Conservation (phyloP, 2,888 invertebrate species). For the Oligia latruncula region DNA sequence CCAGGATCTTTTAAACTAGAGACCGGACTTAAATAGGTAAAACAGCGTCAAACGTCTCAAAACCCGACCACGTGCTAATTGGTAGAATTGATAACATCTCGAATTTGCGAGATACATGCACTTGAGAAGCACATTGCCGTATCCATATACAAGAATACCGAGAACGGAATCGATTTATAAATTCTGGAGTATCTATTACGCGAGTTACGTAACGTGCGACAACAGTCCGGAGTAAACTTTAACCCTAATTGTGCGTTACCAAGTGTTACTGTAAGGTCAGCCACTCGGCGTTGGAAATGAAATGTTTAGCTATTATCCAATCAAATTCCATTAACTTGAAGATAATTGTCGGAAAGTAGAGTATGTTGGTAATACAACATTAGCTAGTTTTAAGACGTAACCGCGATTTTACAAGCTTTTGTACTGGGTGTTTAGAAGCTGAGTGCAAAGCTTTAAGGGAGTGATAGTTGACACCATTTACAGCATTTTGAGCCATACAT, state of each 20-base stretch:
- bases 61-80: constrained; percentile 17
- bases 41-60: background rate
- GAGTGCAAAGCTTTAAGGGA: no score
- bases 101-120: background rate
- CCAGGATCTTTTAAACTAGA: background rate
- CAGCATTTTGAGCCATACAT: no score
- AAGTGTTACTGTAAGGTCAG: constrained; percentile 23
- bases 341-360: constrained; percentile 23
- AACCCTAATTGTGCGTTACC: constrained; percentile 31
- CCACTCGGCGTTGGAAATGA: constrained; percentile 10
- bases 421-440: background rate
- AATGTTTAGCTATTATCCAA: constrained; percentile 34
- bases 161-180: constrained; percentile 9
- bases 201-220: background rate
- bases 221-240: constrained; percentile 18
- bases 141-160: background rate
- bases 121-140: background rate
- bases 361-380: constrained; percentile 9
- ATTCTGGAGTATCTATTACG: constrained; percentile 23
- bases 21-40: background rate
- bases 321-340: constrained; percentile 41
- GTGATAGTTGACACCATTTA: no score
- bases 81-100: background rate
- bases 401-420: background rate
- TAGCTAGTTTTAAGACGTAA: background rate